Evolutionary conservation across 2,888 invertebrate genomes (phyloP).

Genomic region (Ennomos fuscantarius): DNA sequence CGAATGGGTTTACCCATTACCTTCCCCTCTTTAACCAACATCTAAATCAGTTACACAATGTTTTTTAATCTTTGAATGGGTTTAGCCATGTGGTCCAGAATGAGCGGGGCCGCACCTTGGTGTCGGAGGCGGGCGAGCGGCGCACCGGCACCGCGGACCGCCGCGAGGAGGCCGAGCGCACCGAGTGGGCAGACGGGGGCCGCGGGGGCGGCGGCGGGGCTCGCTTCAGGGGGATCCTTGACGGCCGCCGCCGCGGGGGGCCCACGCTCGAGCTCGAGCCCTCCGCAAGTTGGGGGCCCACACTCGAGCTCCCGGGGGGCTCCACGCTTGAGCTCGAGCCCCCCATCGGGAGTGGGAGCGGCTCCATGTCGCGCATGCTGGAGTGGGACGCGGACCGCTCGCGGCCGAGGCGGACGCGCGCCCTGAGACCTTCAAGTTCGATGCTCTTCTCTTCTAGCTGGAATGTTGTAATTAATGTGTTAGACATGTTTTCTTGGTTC

Average conservation of each 20-base stretch:
- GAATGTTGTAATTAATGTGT: slow-evolving; percentile 28
- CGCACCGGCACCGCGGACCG: slow-evolving; percentile 68
- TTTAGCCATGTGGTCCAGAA: slow-evolving; percentile 86
- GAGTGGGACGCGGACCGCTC: slow-evolving; percentile 46
- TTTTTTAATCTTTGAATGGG: slow-evolving; percentile 78
- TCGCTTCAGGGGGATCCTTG: slow-evolving; percentile 42
- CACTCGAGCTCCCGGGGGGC: slow-evolving; percentile 79
- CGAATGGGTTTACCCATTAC: too few species aligned
- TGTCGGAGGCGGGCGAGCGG: slow-evolving; percentile 72
- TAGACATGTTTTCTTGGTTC: too few species aligned
- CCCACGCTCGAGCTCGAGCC: slow-evolving; percentile 59
- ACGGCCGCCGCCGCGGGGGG: slow-evolving; percentile 80
- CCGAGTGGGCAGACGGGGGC: slow-evolving; percentile 50
- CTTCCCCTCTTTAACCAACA: too few species aligned
- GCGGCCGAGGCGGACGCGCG: slow-evolving; percentile 89
- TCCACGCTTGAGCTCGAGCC: slow-evolving; percentile 60
- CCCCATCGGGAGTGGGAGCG: slow-evolving; percentile 71
- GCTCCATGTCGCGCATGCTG: slow-evolving; percentile 80
- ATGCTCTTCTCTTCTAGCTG: slow-evolving; percentile 93
- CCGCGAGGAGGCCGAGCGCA: slow-evolving; percentile 56
- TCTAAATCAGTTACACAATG: background rate
- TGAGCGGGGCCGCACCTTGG: slow-evolving; percentile 90
- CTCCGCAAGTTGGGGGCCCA: slow-evolving; percentile 72
- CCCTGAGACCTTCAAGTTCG: slow-evolving; percentile 92
- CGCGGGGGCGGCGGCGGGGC: slow-evolving; percentile 52